phyloP scores from a whole-genome alignment of 1,140 invertebrate species.

The Heliconius congener region DNA sequence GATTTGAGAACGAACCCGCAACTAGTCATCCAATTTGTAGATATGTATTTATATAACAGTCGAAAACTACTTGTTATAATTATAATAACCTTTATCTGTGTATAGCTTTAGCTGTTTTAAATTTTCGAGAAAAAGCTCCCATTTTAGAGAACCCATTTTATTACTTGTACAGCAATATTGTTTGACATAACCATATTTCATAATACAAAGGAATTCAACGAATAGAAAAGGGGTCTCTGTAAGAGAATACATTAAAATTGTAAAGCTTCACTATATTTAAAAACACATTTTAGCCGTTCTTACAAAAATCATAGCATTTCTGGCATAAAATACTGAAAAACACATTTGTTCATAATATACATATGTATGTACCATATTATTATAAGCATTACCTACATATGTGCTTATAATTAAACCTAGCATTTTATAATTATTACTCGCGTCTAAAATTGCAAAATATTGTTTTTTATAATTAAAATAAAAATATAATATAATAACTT shows the following conservation, averaged over 20 bases:
- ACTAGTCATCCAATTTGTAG: too few species aligned
- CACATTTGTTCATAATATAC: background rate
- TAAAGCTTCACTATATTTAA: background rate
- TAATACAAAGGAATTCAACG: conserved; percentile 1
- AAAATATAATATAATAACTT: background rate
- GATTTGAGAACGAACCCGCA: too few species aligned
- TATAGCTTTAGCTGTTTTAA: conserved; percentile 36
- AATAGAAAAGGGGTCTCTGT: conserved; percentile 6
- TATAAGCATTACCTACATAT: background rate
- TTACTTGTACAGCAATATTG: background rate
- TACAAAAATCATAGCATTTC: background rate
- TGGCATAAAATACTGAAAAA: background rate
- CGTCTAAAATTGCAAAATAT: conserved; percentile 3
- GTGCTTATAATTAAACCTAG: background rate
- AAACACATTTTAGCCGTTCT: background rate
- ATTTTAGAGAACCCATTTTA: background rate
- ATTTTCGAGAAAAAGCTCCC: conserved; percentile 27
- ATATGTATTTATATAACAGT: too few species aligned
- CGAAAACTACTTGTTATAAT: background rate
- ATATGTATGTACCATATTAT: background rate
- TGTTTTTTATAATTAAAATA: conserved; percentile 11
- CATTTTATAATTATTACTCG: background rate
- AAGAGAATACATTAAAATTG: conserved; percentile 11
- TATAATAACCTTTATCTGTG: conserved; percentile 42
- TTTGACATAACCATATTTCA: background rate